Conservation (phyloP, 2,797 vertebrate genomes). For the Ispidina picta region DNA sequence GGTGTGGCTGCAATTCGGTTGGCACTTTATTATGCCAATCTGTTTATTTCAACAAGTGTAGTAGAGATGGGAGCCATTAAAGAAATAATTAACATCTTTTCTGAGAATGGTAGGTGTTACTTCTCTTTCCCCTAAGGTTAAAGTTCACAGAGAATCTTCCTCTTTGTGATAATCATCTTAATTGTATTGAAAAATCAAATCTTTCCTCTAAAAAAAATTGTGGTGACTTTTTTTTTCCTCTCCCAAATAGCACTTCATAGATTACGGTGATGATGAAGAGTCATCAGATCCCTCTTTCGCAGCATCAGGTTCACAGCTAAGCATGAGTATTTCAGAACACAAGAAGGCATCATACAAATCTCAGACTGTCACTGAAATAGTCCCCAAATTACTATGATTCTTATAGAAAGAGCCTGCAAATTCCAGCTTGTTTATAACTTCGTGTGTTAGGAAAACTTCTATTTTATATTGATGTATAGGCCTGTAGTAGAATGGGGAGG, state of each 20-base stretch:
- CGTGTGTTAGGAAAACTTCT: background rate
- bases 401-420: background rate
- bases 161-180: background rate
- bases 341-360: background rate
- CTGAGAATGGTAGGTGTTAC: background rate
- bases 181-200: conserved; percentile 11
- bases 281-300: background rate
- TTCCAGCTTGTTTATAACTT: background rate
- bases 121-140: conserved; percentile 1
- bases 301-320: background rate
- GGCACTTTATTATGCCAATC: background rate
- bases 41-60: conserved; percentile 42
- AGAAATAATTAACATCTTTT: conserved; percentile 11
- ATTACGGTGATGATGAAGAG: background rate
- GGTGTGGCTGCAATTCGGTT: conserved; percentile 8
- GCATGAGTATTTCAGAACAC: background rate
- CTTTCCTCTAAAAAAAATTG: background rate
- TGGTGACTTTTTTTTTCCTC: too few species aligned
- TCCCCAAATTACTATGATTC: background rate
- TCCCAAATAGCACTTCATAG: background rate
- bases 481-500: background rate
- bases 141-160: conserved; percentile 28
- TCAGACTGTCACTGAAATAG: background rate
- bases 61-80: background rate
- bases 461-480: background rate